A percentile compares a stretch with the other conserved stretches of the same genome.
These are phyloP conservation scores for Piprites chloris DNA, from an alignment of 2,113 vertebrate species.

Conservation along the genomic window DNA sequence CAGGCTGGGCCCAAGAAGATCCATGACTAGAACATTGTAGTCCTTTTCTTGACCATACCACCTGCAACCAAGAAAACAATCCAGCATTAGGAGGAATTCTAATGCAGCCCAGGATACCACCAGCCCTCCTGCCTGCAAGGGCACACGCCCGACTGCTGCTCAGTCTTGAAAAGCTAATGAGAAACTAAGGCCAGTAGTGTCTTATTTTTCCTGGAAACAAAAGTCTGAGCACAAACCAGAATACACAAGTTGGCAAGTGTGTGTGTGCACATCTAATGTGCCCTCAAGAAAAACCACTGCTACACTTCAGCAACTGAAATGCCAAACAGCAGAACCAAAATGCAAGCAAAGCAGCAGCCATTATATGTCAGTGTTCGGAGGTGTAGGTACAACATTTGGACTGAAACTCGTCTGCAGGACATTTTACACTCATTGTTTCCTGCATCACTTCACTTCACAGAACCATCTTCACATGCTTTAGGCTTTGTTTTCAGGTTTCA, in stretches of 20 bases:
- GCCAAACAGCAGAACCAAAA: not conserved
- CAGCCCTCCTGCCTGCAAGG: not conserved
- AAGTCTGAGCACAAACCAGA: not conserved
- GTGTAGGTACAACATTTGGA: not conserved
- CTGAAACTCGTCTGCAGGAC: not conserved
- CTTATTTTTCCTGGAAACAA: not conserved
- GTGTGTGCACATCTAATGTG: not conserved
- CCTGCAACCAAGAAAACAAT: slow-evolving; percentile 72
- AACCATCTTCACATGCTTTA: not conserved
- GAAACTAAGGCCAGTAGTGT: not conserved
- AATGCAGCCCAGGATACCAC: not conserved
- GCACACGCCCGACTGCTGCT: not conserved
- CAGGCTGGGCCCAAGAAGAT: slow-evolving; percentile 95
- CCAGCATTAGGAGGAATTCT: not conserved
- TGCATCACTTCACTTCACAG: not conserved
- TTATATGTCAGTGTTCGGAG: not conserved
- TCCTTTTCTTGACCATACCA: slow-evolving; percentile 99
- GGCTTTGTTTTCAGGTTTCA: not conserved
- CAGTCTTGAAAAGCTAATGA: not conserved
- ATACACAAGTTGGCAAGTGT: not conserved
- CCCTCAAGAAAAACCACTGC: not conserved
- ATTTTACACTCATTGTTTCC: not conserved
- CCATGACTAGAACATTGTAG: slow-evolving; percentile 99
- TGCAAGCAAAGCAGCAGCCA: not conserved
- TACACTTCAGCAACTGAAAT: not conserved